Conservation (phyloP, 2,888 invertebrate species). For the Anoplius nigerrimus region DNA sequence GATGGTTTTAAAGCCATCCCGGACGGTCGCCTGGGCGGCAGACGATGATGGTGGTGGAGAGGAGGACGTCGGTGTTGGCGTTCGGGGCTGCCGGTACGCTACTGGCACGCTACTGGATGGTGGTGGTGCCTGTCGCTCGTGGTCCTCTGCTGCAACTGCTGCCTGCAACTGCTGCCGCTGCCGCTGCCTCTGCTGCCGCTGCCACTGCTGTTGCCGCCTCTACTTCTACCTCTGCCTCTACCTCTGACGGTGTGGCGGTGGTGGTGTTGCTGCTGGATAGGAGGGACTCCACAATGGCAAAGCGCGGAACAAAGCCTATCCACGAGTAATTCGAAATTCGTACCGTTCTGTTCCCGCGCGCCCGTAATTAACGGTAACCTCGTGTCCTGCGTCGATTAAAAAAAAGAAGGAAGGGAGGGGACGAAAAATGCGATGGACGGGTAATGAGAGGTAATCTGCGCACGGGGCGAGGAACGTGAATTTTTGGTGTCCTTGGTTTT, state of each 20-base stretch:
- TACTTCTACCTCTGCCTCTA: too few species aligned
- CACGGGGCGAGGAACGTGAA: too few species aligned
- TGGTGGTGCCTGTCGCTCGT: too few species aligned
- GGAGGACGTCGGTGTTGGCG: not conserved
- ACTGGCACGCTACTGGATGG: too few species aligned
- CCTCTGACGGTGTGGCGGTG: too few species aligned
- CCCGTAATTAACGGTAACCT: conserved; percentile 60
- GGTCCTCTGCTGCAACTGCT: too few species aligned
- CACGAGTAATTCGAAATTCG: conserved; percentile 63
- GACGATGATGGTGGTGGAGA: conserved; percentile 14
- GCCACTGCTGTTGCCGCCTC: too few species aligned
- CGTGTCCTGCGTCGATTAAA: conserved; percentile 52
- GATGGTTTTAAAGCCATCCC: conserved; percentile 58
- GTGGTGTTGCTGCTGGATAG: conserved; percentile 27
- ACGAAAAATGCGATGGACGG: too few species aligned
- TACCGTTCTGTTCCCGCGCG: conserved; percentile 53
- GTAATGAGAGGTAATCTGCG: too few species aligned
- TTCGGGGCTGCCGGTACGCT: not conserved
- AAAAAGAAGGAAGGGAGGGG: conserved; percentile 34
- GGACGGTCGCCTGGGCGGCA: conserved; percentile 5
- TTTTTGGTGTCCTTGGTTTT: too few species aligned
- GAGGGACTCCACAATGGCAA: conserved; percentile 54
- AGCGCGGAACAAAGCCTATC: conserved; percentile 61
- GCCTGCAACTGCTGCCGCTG: too few species aligned
- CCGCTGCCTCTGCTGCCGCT: too few species aligned